These are phyloP conservation scores for Poicephalus meyeri DNA, from an alignment of 2,113 vertebrate genomes.

Conservation along the genomic window DNA sequence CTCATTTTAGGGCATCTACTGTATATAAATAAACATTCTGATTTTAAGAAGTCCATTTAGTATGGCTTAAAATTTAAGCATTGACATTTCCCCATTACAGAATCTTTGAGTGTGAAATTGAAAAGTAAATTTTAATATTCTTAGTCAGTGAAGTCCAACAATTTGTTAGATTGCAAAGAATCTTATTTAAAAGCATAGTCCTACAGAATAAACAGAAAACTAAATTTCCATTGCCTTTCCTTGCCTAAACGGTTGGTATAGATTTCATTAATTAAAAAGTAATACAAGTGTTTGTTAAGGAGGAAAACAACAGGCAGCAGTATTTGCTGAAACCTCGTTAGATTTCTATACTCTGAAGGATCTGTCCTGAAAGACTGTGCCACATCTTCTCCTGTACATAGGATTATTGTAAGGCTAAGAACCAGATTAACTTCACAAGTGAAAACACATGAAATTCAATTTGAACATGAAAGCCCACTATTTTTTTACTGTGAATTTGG, in stretches of 20 bases:
- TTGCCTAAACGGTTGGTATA: neutral
- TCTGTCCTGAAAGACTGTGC: neutral
- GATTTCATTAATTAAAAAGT: neutral
- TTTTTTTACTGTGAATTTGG: neutral
- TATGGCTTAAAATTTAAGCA: constrained; percentile 41
- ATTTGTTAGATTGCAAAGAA: constrained; percentile 6
- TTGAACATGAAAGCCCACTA: neutral
- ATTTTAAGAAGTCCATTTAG: constrained; percentile 60
- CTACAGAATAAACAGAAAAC: neutral
- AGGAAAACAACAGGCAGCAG: neutral
- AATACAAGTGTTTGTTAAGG: neutral
- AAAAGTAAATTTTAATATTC: constrained; percentile 65
- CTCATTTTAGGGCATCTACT: constrained; percentile 34
- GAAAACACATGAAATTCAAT: neutral
- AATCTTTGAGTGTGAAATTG: constrained; percentile 69
- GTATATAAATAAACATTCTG: constrained; percentile 50
- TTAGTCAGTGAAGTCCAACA: constrained; percentile 21
- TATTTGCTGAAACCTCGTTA: neutral
- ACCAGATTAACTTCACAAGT: neutral
- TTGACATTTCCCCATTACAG: constrained; percentile 29
- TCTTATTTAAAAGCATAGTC: constrained; percentile 28
- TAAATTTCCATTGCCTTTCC: neutral
- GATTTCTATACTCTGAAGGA: neutral
- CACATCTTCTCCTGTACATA: neutral
- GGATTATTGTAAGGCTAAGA: neutral